phyloP scores from a whole-genome alignment of 2,797 vertebrate species.

The Graptemys geographica region DNA sequence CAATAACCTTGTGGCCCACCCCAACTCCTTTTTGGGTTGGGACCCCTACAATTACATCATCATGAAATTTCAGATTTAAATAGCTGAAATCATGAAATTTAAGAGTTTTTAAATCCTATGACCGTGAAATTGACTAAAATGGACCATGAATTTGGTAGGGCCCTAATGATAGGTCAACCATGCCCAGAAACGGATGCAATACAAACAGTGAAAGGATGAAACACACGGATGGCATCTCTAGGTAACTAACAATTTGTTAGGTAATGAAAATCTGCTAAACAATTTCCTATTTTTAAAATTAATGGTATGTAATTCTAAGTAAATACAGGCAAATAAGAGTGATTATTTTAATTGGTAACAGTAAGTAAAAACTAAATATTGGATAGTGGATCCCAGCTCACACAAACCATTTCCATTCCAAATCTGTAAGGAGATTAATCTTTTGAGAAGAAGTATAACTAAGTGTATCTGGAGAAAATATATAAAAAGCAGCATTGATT shows the following conservation, averaged over 20 bases:
- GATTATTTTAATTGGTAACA: neutral
- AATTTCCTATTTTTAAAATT: neutral
- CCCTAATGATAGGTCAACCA: neutral
- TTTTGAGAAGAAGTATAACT: neutral
- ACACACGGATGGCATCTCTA: neutral
- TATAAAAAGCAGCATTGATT: neutral
- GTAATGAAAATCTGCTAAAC: neutral
- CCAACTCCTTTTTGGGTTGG: too few relatives aligned
- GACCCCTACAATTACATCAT: too few relatives aligned
- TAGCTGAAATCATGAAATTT: too few relatives aligned
- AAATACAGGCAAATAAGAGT: neutral
- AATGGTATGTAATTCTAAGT: neutral
- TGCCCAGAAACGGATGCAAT: neutral
- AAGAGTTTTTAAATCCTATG: too few relatives aligned
- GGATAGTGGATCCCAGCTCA: neutral
- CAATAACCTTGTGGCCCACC: too few relatives aligned
- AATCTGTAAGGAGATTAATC: neutral
- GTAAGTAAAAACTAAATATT: neutral
- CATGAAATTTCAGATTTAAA: too few relatives aligned
- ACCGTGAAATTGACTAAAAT: too few relatives aligned
- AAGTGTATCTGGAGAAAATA: neutral
- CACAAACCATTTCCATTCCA: slow-evolving; percentile 1
- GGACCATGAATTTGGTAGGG: neutral
- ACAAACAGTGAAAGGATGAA: neutral
- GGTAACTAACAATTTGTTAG: neutral